Evolutionary conservation across 2,888 invertebrate species (phyloP), one percentile per base, ranked within the genome.

Genomic region (Ferrisia virgata): DNA sequence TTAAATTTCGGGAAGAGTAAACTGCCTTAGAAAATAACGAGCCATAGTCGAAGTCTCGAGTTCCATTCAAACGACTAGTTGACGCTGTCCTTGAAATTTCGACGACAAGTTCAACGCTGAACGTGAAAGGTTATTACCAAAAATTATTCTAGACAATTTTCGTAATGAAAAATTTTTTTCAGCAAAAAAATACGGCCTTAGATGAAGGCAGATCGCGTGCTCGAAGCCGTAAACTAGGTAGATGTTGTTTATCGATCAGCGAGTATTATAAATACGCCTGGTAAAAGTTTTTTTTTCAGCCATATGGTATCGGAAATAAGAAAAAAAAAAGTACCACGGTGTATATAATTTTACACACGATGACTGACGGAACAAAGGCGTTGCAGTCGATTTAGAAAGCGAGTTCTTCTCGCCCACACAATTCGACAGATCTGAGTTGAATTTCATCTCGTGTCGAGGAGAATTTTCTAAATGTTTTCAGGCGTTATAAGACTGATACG

Each of bases 351-450:
- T 64, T 28, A 64, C 28, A 15, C 36, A 36, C 28, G 64, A 64
- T 64, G 64, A 64, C 28, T 64, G 64, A 64, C 25, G 64, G 64
- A 64, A 53, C 53, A 53, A 53, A 64, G 64, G 64, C 64, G 64
- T 53, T 18, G 64, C 28, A 28, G 64, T 53, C 53, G 64, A 64
- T 25, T 64, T 64, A 64, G 64, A 53, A 53, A 53, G 53, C 53
- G 53, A 53, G 53, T 53, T 47, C n/a, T 47, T 13, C 15, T 47
- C 53, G 53, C 53, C 53, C 53, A 53, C 53, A 53, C 53, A 53
- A 53, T 53, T 53, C 53, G 53, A 53, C 53, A 53, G 53, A 53
- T 53, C 22, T 22, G 53, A 53, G 53, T 53, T 53, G 53, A 53
- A 53, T 53, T 53, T 53, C 53, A 53, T 53, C 22, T 8, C 22